Evolutionary conservation across 2,888 invertebrate species (phyloP), one percentile per base, ranked within the genome.

Genomic region (Pyrrhia umbra): DNA sequence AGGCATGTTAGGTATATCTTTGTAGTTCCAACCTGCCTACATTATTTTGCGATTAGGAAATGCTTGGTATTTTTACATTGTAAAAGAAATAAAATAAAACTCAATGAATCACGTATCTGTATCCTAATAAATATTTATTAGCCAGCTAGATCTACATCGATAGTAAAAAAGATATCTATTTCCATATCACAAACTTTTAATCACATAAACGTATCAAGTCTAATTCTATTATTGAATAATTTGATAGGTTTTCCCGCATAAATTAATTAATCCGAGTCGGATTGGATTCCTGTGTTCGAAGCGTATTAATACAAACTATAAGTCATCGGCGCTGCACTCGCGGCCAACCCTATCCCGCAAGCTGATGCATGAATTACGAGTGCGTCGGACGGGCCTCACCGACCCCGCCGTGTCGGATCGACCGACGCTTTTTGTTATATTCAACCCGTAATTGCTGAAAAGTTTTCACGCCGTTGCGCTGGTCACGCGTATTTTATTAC

Each of bases 401-500:
- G 84, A 85, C 88, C 89, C 77, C 70, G 72, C 80, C 86, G 84
- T 87, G 88, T 81, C 82, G 70, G 80, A 80, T 88, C 90, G 79
- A 79, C 90, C 90, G 86, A 85, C 85, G 91, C 90, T 93, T 95
- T 94, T 94, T 92, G 94, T 93, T 92, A 94, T 90, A 93, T 92
- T 90, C 92, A 90, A 92, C 89, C 92, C 91, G 88, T 94, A 94
- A 94, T 94, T 94, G 92, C 93, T 95, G 94, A 95, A 95, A 94
- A 94, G 92, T 94, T 94, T 94, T 95, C 95, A 92, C 94, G 92
- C 92, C 90, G 90, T 86, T 87, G 88, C 89, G 86, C 86, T 89
- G 92, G 93, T 93, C 94, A 93, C 92, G 93, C 94, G 92, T 94
- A 93, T 95, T 95, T 95, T 94, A 95, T 95, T 94, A 94, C 94